Percentiles rank a stretch among this genome's conserved stretches.
phyloP scores from a whole-genome alignment of 2,113 vertebrate species.

The Eubucco bourcierii region DNA sequence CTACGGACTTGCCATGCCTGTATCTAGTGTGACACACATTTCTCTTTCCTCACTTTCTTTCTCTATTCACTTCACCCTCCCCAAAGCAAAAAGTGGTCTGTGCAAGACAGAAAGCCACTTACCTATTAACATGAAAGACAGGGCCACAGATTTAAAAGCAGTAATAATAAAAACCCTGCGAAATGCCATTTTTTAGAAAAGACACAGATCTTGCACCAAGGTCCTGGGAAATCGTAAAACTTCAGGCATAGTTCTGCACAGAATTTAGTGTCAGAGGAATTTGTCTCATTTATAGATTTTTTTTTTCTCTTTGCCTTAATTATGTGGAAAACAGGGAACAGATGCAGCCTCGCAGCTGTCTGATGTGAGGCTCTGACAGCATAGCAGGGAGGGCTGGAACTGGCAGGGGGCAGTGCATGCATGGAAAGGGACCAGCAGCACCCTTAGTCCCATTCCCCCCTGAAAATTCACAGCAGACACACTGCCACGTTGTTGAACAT shows the following conservation, averaged over 20 bases:
- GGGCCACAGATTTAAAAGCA: neutral
- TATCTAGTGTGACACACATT: neutral
- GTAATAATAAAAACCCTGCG: neutral
- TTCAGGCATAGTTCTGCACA: neutral
- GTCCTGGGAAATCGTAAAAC: neutral
- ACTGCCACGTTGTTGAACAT: neutral
- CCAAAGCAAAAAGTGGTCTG: neutral
- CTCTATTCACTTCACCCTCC: neutral
- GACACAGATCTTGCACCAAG: neutral
- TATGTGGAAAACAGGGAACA: constrained; percentile 40
- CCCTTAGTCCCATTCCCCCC: neutral
- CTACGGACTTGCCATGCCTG: neutral
- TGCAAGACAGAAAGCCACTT: neutral
- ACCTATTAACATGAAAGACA: neutral
- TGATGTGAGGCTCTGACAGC: neutral
- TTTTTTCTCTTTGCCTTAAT: constrained; percentile 31
- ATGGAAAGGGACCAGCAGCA: neutral
- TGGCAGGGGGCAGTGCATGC: neutral
- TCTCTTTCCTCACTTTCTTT: neutral
- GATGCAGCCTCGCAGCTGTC: constrained; percentile 7
- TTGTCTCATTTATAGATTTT: neutral
- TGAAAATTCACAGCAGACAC: neutral
- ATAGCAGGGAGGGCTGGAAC: neutral
- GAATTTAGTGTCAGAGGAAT: neutral
- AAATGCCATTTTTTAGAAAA: neutral